Conservation (phyloP, 2,113 vertebrate species). For the mouse (Mus musculus) region GRCm39 chr4:63823501-63824000, state of each 20-base stretch:
- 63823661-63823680: background rate
- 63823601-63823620: background rate
- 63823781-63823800: background rate
- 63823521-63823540: background rate
- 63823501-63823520: background rate
- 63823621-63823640: background rate
- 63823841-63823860: constrained; percentile 10
- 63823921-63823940: background rate
- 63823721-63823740: constrained; percentile 3
- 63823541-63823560: background rate
- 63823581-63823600: background rate
- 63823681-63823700: background rate
- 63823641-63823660: too few species aligned
- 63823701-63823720: constrained; percentile 33
- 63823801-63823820: background rate
- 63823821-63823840: background rate
- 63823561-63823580: background rate
- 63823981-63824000: background rate
- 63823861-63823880: background rate
- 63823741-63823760: background rate
- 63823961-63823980: background rate
- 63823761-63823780: background rate
- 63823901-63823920: constrained; percentile 3
- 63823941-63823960: background rate
- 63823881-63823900: background rate